phyloP scores from a whole-genome alignment of 1,140 invertebrate genomes.

The Sarcophaga bullata region DNA sequence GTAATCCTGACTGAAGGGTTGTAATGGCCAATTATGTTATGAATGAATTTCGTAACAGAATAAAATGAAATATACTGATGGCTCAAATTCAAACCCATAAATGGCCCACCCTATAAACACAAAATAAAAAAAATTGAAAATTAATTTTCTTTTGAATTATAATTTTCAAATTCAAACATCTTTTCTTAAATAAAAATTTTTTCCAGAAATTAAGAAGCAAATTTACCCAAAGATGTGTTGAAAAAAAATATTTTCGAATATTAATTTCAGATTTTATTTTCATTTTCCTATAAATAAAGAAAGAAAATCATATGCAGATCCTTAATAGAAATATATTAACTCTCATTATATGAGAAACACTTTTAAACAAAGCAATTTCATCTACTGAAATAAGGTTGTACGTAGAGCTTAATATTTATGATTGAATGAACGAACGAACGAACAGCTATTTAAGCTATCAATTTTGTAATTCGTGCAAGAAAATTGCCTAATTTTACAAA shows the following conservation, averaged over 20 bases:
- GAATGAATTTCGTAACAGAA: no score
- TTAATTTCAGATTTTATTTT: constrained; percentile 36
- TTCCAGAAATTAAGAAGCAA: constrained; percentile 2
- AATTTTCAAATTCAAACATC: constrained; percentile 15
- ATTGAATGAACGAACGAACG: neutral
- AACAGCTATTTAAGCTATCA: constrained; percentile 36
- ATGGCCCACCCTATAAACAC: no score
- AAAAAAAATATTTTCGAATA: constrained; percentile 21
- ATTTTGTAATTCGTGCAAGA: constrained; percentile 36
- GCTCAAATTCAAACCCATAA: no score
- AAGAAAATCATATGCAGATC: neutral
- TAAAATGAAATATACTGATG: no score
- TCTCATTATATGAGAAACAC: neutral
- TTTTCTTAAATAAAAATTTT: constrained; percentile 25
- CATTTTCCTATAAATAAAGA: neutral
- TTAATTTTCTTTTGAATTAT: neutral
- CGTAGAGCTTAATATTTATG: neutral
- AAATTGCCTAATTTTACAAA: constrained; percentile 44
- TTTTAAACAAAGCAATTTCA: no score
- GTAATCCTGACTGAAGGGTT: no score
- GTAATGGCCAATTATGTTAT: no score
- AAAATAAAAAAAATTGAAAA: constrained; percentile 26
- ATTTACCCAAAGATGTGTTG: neutral
- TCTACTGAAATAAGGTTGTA: no score
- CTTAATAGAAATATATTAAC: neutral